These are phyloP conservation scores for Thermophis baileyi DNA, from an alignment of 2,113 vertebrate genomes.

Conservation along the genomic window DNA sequence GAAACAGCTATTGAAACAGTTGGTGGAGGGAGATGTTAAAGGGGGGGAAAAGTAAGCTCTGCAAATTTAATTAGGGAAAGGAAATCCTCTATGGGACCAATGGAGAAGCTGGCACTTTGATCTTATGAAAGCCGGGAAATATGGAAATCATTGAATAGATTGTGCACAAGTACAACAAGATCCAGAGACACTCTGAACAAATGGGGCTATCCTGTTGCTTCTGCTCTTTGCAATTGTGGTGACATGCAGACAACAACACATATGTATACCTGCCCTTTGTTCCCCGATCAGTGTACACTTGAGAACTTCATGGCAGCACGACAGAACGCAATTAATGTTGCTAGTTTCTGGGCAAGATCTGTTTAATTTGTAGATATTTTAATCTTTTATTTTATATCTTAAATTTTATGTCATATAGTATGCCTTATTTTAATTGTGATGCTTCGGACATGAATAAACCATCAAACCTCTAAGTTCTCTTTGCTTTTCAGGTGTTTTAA, in stretches of 20 bases:
- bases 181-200: background rate
- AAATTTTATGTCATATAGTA: background rate
- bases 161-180: background rate
- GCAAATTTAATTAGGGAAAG: slow-evolving; percentile 21
- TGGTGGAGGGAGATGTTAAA: slow-evolving; percentile 35
- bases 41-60: slow-evolving; percentile 24
- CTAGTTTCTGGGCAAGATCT: background rate
- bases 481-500: background rate
- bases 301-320: background rate
- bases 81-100: background rate
- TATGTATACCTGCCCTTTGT: background rate
- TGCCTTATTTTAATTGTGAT: background rate
- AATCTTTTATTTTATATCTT: background rate
- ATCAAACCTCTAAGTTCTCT: background rate
- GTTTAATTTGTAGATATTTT: background rate
- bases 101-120: background rate
- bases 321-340: background rate
- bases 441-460: background rate
- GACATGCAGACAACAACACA: background rate
- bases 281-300: background rate
- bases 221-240: background rate
- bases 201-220: background rate
- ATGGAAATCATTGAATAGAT: background rate
- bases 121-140: background rate
- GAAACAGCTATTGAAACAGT: slow-evolving; percentile 50